Percentiles rank a stretch among this genome's conserved stretches.
Conservation (phyloP, 2,888 invertebrate genomes). For the Hermodice carunculata region DNA sequence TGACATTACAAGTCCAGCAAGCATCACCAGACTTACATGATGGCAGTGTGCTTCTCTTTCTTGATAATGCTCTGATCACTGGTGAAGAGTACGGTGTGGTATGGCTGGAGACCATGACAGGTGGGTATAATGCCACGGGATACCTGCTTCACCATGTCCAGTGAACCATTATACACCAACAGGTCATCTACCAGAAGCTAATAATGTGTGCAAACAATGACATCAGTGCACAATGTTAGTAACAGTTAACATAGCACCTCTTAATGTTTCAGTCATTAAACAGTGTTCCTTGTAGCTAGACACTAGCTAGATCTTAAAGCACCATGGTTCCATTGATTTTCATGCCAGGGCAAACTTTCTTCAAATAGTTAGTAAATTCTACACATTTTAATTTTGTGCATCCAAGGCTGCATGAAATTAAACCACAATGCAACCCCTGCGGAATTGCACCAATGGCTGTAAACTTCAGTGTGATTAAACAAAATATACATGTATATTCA, state of each 20-base stretch:
- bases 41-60: conserved; percentile 67
- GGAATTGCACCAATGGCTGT: no score
- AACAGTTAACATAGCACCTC: not conserved
- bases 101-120: conserved; percentile 53
- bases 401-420: no score
- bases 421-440: no score
- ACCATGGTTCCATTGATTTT: no score
- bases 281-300: no score
- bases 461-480: no score
- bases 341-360: no score
- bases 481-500: no score
- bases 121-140: conserved; percentile 64
- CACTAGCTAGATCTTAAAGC: no score
- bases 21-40: conserved; percentile 65
- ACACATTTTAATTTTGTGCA: no score
- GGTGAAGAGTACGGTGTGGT: conserved; percentile 69
- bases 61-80: conserved; percentile 63
- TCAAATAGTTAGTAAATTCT: no score
- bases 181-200: conserved; percentile 86
- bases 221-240: not conserved
- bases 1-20: not conserved
- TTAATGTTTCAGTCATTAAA: no score
- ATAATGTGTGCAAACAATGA: conserved; percentile 34
- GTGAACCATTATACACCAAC: conserved; percentile 81
- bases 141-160: conserved; percentile 68